Base-by-base conservation (phyloP, 2,888 invertebrate species). In the Heliconius aoede region DNA sequence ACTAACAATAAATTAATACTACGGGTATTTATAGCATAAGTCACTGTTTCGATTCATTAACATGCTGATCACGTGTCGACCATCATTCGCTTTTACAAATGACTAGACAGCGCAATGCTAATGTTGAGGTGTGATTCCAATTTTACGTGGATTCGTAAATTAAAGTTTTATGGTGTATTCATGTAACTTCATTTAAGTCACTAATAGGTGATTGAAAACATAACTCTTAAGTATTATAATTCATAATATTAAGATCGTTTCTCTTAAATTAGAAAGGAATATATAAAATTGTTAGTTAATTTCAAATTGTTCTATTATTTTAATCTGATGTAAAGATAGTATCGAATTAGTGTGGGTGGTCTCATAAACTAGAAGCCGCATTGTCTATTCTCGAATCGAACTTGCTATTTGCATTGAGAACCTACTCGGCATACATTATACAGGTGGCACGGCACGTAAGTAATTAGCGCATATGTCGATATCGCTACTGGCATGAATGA, bases 351-450 rank as follows among this genome's bases (percentile, higher is more conserved):
- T 90, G 89, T 90, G 93, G 93, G 93, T 94, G 94, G 93, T 93
- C 94, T 88, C 87, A 91, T 93, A 92, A 92, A 92, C 87, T 89
- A 88, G 85, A 85, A 84, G 81, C 90, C 91, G 85, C 92, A 94
- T 93, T 94, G 92, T 91, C 91, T 93, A 94, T 94, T 94, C 93
- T 89, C 89, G 91, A 87, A 93, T 92, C 93, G 93, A 93, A 93
- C 92, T 92, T 89, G 90, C 90, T 89, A 94, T 94, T 94, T 94
- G 91, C 94, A 93, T 94, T 89, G 89, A 89, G 89, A 88, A 90
- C 89, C 90, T 86, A 92, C 90, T 89, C 87, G 85, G 93, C 92
- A 92, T 92, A 93, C 87, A 92, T 93, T 92, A 93, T 89, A 87
- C 87, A 85, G 84, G 86, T 85, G 86, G 87, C 87, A 87, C 87